Base-by-base conservation (phyloP, 2,113 vertebrate genomes). In the Thymallus thymallus region DNA sequence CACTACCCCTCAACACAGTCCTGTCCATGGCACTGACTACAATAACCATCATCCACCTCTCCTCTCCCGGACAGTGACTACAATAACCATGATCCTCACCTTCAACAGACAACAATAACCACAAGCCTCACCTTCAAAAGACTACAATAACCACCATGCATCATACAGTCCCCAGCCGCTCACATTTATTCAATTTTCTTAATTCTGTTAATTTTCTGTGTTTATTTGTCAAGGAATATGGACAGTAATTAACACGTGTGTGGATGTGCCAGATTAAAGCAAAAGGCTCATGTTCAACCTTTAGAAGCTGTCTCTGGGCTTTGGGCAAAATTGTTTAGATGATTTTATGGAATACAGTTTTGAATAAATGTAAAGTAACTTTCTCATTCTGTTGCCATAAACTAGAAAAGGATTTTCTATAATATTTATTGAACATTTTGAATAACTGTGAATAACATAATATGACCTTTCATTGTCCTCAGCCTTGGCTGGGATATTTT, bases 11-110 rank as follows among this genome's bases (percentile, higher is more conserved):
- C 6, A 26, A 10, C 26, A 70, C 79, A 13, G 61, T 81, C n/a
- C n/a, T 88, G 5, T 70, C 51, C 26, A 51, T 89, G 23, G 48
- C 68, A 13, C 68, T 73, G 29, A 64, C 77, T 23, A 45, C 76
- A 4, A 29, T 89, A 18, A 63, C 77, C 3, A 13, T 71, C 18
- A 74, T 77, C 65, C 23, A 62, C 22, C 20, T 88, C 26, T 41
- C 56, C 23, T 66, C 71, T 46, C 71, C 56, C 73, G 80, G 66
- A 77, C 64, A 32, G 32, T 32, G 32, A 32, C 32, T n/a, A 56
- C 55, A 71, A 24, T 72, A 41, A 79, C 73, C 18, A 58, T 23
- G 6, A 24, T 70, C 13, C 24, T 26, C 2, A 2, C 26, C 26
- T 2, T 26, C 26, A 26, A 64, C 68, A 78, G 32, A 62, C 69